Percentiles rank a stretch among this genome's conserved stretches.
Evolutionary conservation across 2,797 vertebrate genomes (phyloP).

Genomic region (Nothura maculosa): DNA sequence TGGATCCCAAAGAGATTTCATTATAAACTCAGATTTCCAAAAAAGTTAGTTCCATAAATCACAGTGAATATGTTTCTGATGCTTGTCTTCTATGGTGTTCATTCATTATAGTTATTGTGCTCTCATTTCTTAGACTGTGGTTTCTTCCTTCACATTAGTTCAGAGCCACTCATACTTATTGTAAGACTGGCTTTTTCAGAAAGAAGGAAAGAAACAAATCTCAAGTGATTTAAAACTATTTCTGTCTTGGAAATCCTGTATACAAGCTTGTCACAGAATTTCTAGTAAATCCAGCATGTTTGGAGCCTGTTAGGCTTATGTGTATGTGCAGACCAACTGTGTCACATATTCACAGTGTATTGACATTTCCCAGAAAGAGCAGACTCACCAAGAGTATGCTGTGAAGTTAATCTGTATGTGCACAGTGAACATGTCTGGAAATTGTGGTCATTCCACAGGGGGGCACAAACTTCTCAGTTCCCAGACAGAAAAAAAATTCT

Average conservation of each 20-base stretch:
- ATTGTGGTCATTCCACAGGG: slow-evolving; percentile 14
- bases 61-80: neutral
- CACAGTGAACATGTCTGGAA: slow-evolving; percentile 33
- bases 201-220: neutral
- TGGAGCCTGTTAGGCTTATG: neutral
- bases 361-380: slow-evolving; percentile 51
- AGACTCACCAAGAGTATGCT: neutral
- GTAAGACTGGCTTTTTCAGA: neutral
- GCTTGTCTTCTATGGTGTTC: neutral
- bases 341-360: neutral
- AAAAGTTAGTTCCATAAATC: neutral
- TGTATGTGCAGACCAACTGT: accelerated
- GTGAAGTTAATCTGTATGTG: neutral
- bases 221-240: neutral
- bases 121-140: neutral
- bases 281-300: neutral
- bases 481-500: slow-evolving; percentile 54
- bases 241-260: neutral
- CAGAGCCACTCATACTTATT: neutral
- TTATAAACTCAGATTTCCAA: neutral
- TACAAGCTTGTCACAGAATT: neutral
- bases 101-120: neutral
- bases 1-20: neutral
- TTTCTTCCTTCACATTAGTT: neutral
- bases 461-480: slow-evolving; percentile 27